phyloP scores from a whole-genome alignment of 2,797 vertebrate species.

The Neosilurus mollespiculum region DNA sequence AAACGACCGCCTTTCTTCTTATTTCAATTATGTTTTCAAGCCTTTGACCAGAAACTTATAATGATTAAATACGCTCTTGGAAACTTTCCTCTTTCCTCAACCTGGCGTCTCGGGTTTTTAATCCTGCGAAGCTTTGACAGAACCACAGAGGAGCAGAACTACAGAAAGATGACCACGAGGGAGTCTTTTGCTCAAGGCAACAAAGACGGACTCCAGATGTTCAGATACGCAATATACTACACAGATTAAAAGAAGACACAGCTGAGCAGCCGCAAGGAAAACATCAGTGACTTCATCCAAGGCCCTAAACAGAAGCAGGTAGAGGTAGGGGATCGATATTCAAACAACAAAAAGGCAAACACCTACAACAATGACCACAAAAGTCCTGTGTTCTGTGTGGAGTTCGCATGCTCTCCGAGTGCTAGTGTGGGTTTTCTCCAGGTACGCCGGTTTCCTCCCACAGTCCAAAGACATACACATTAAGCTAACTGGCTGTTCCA shows the following conservation, averaged over 20 bases:
- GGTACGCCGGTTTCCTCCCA: too few relatives aligned
- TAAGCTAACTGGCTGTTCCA: too few relatives aligned
- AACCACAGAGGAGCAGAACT: neutral
- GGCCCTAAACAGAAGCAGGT: neutral
- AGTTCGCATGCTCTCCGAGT: too few relatives aligned
- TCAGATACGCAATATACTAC: neutral
- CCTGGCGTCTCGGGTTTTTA: neutral
- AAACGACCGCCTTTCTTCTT: neutral
- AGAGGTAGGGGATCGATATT: neutral
- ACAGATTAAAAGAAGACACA: neutral
- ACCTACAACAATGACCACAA: neutral
- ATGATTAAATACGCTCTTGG: neutral
- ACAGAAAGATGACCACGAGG: conserved; percentile 14
- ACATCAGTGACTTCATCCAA: neutral
- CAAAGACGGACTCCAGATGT: conserved; percentile 24
- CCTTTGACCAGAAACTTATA: neutral
- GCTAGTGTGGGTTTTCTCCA: too few relatives aligned
- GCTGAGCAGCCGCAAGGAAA: neutral
- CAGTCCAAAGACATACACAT: too few relatives aligned
- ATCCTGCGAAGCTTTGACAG: conserved; percentile 15
- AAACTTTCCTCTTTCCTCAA: neutral
- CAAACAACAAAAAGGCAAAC: neutral
- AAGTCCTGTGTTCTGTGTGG: too few relatives aligned
- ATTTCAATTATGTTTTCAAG: neutral
- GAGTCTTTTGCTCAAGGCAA: conserved; percentile 12